Evolutionary conservation across 2,797 vertebrate genomes (phyloP).

Genomic region (Spinibarbus caldwelli): DNA sequence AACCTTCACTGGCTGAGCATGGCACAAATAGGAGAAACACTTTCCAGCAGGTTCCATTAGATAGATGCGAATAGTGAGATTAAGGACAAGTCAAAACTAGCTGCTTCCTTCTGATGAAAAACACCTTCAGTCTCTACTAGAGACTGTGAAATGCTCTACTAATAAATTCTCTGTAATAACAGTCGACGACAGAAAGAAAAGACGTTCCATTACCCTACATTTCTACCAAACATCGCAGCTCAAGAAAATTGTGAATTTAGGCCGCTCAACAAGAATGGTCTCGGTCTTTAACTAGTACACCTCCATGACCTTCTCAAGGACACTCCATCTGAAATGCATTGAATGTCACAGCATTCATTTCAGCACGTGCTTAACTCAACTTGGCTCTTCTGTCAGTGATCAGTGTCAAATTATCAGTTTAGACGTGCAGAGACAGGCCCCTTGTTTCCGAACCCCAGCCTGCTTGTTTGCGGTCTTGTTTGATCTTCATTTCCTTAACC

Average conservation of each 20-base stretch:
- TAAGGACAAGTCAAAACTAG: constrained; percentile 40
- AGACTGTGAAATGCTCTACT: neutral
- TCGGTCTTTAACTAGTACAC: constrained; percentile 5
- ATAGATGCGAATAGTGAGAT: constrained; percentile 28
- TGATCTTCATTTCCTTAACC: constrained; percentile 27
- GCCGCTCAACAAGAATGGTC: neutral
- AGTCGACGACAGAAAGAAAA: neutral
- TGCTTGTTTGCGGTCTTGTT: constrained; percentile 57
- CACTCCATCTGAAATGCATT: constrained; percentile 80
- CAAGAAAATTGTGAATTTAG: neutral
- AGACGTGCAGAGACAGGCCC: constrained; percentile 66
- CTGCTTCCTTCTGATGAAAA: neutral
- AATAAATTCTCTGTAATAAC: constrained; percentile 11
- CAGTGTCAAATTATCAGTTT: constrained; percentile 69
- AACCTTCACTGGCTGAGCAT: constrained; percentile 37
- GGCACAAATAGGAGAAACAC: constrained; percentile 27
- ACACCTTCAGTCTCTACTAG: constrained; percentile 8
- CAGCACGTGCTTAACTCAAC: constrained; percentile 72
- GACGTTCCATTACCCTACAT: constrained; percentile 5
- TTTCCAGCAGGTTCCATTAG: neutral
- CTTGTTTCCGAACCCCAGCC: constrained; percentile 51
- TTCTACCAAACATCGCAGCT: constrained; percentile 1
- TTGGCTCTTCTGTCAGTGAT: constrained; percentile 70
- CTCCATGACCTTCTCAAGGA: constrained; percentile 75
- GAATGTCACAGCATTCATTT: constrained; percentile 70